Evolutionary conservation across 2,888 invertebrate genomes (phyloP), one percentile per base, ranked within the genome.

Genomic region (Heliconius charithonia): DNA sequence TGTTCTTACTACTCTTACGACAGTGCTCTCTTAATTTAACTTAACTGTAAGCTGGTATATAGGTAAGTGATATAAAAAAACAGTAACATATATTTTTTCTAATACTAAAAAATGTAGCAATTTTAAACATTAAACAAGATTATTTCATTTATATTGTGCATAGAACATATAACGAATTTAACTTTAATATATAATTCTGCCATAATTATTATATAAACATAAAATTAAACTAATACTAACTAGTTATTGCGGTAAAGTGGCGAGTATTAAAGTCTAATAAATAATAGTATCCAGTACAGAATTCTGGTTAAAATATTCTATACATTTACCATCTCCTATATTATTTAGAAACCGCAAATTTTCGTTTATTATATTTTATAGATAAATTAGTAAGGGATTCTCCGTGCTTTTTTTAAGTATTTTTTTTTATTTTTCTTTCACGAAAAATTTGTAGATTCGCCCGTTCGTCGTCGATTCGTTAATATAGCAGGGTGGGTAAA

Each of bases 251-350:
- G 72, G 72, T 72, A 59, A 72, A 59, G n/a, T 59, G n/a, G 56
- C 29, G n/a, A n/a, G 56, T 72, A 72, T 72, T 72, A 72, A 72
- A 32, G 32, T 72, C 32, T 72, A 59, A 72, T 72, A 59, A 72
- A 59, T 72, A 72, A 72, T 72, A 32, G 0, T 25, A 41, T 3
- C 6, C 19, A 72, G 32, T 59, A 72, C 79, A 80, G 78, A 81
- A 82, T 81, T 81, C 80, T 81, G 84, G 85, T 86, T 87, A 82
- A 84, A 85, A 89, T 89, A 89, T 85, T 13, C 41, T 37, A 71
- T 51, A 27, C 32, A 56, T 56, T 41, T 32, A 72, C 25, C 69
- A 10, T 41, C 29, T 25, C 12, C 12, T 56, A 12, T 56, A 32
- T 71, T 4, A 29, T 27, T 22, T n/a, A 29, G 71, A 71, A 71